A percentile compares a stretch with the other conserved stretches of the same genome.
phyloP scores from a whole-genome alignment of 2,888 invertebrate genomes.

The Nemurella pictetii region DNA sequence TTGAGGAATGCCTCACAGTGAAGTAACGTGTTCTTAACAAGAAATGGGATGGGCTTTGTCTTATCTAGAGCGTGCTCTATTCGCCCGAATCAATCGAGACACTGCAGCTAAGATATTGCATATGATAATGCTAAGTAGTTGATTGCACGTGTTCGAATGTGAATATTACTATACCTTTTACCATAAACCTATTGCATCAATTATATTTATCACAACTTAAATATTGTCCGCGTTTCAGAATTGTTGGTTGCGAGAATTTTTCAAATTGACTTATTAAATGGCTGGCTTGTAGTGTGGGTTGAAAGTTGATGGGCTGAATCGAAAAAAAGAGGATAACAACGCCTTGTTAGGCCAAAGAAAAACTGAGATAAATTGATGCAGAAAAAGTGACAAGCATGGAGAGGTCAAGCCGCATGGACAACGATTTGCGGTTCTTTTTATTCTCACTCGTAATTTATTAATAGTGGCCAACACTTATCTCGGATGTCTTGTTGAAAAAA shows the following conservation, averaged over 20 bases:
- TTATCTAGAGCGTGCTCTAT: neutral
- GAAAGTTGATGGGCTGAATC: neutral
- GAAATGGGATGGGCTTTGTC: neutral
- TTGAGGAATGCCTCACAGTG: neutral
- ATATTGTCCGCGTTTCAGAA: neutral
- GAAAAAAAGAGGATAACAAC: constrained; percentile 9
- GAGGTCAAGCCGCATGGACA: constrained; percentile 24
- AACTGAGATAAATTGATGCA: constrained; percentile 10
- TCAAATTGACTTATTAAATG: neutral
- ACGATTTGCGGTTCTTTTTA: constrained; percentile 15
- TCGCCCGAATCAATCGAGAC: neutral
- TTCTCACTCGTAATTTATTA: constrained; percentile 17
- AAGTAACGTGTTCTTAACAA: neutral
- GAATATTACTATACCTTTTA: too few species aligned
- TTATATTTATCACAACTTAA: neutral
- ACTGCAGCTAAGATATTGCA: neutral
- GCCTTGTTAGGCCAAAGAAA: neutral
- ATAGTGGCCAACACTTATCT: constrained; percentile 16
- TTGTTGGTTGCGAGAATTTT: neutral
- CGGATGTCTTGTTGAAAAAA: neutral
- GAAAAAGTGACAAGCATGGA: constrained; percentile 2
- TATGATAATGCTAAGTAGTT: neutral
- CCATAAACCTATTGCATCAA: neutral
- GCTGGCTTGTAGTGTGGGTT: neutral
- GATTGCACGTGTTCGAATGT: neutral